Percentiles rank a stretch among this genome's conserved stretches.
These are phyloP conservation scores for Corynorhinus townsendii DNA, from an alignment of 2,113 vertebrate genomes.

Conservation along the genomic window DNA sequence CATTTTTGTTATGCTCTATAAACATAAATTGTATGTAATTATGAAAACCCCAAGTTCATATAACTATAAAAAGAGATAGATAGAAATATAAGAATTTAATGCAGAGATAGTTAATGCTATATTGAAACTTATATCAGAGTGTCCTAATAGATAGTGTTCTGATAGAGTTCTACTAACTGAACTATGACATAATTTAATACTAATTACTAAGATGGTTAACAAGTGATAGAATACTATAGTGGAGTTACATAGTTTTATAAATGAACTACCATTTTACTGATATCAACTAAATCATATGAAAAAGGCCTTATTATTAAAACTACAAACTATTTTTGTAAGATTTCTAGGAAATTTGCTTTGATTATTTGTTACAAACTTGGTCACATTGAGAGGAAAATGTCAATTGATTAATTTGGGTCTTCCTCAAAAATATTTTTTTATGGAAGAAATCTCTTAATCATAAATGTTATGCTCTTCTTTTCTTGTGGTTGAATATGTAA, in stretches of 20 bases:
- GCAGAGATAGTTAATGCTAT: neutral
- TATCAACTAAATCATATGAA: neutral
- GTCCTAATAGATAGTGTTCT: conserved; percentile 3
- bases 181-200: conserved; percentile 48
- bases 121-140: neutral
- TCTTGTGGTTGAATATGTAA: neutral
- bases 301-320: conserved; percentile 15
- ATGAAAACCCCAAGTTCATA: neutral
- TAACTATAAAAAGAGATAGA: neutral
- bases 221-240: conserved; percentile 35
- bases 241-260: conserved; percentile 23
- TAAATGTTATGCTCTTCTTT: neutral
- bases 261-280: neutral
- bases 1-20: conserved; percentile 13
- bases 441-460: neutral
- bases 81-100: conserved; percentile 29
- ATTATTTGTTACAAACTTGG: neutral
- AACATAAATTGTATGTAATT: neutral
- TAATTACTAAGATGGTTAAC: conserved; percentile 38
- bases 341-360: conserved; percentile 25
- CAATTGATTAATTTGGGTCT: neutral
- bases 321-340: neutral
- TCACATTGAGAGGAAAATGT: neutral
- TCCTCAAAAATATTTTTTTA: conserved; percentile 1
- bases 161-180: conserved; percentile 4